These are phyloP conservation scores for Phrixothrix hirtus DNA, from an alignment of 2,888 invertebrate species.

Conservation along the genomic window DNA sequence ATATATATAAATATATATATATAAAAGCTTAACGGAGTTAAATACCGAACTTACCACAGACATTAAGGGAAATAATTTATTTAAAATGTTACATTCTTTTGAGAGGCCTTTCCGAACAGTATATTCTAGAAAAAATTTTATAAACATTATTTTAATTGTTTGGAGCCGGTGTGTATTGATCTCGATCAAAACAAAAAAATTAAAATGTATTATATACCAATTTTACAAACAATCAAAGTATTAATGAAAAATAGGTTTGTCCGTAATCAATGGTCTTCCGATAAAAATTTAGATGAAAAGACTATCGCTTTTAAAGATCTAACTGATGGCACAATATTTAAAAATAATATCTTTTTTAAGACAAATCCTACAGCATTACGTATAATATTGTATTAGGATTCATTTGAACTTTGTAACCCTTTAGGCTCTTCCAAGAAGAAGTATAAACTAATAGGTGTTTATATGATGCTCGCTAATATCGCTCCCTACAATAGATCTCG, in stretches of 20 bases:
- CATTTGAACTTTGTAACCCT: slow-evolving; percentile 44
- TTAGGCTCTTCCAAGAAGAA: slow-evolving; percentile 41
- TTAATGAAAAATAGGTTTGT: not conserved
- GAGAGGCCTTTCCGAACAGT: slow-evolving; percentile 5
- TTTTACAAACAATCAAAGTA: not conserved
- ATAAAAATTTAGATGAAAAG: too few relatives aligned
- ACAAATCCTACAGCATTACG: too few relatives aligned
- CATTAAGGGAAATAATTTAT: too few relatives aligned
- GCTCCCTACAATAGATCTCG: slow-evolving; percentile 34
- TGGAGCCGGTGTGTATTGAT: slow-evolving; percentile 8
- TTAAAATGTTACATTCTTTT: slow-evolving; percentile 5
- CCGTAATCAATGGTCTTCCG: too few relatives aligned
- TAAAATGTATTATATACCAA: too few relatives aligned
- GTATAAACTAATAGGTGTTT: slow-evolving; percentile 42
- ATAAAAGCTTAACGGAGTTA: not conserved
- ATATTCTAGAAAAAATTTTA: slow-evolving; percentile 23
- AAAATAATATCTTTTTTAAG: slow-evolving; percentile 28
- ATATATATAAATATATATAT: too few relatives aligned
- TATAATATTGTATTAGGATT: too few relatives aligned
- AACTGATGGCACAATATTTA: slow-evolving; percentile 22
- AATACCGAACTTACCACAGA: not conserved
- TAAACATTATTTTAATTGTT: slow-evolving; percentile 18
- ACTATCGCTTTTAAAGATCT: too few relatives aligned
- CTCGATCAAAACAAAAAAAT: too few relatives aligned
- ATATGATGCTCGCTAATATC: slow-evolving; percentile 42